phyloP scores from a whole-genome alignment of 2,888 invertebrate genomes.

The Spodoptera exigua region DNA sequence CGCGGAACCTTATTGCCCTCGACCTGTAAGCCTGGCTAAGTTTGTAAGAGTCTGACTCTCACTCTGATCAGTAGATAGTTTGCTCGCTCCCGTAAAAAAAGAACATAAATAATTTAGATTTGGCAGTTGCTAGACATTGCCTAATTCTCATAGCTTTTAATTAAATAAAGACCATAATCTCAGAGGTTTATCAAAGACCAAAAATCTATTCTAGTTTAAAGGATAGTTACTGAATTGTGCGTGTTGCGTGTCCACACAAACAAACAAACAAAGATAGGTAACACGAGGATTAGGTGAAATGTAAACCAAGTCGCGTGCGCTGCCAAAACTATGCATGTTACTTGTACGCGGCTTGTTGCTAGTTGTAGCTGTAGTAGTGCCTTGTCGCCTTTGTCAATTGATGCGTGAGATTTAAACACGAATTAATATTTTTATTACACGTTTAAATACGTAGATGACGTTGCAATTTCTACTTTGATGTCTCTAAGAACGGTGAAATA shows the following conservation, averaged over 20 bases:
- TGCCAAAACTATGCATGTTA: slow-evolving; percentile 32
- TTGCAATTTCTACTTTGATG: background rate
- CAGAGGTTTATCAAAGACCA: background rate
- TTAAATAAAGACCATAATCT: too few species aligned
- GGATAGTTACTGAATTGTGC: slow-evolving; percentile 35
- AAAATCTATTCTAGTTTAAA: background rate
- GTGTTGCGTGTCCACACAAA: slow-evolving; percentile 73
- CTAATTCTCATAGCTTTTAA: too few species aligned
- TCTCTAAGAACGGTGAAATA: too few species aligned
- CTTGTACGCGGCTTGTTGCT: slow-evolving; percentile 25
- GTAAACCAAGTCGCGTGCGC: slow-evolving; percentile 58
- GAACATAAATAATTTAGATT: too few species aligned
- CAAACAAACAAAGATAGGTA: slow-evolving; percentile 70
- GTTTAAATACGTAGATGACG: too few species aligned
- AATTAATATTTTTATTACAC: slow-evolving; percentile 28
- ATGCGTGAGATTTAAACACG: slow-evolving; percentile 38
- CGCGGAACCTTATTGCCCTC: too few species aligned
- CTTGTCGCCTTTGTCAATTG: slow-evolving; percentile 26
- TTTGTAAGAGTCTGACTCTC: too few species aligned
- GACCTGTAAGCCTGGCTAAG: too few species aligned
- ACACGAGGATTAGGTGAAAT: slow-evolving; percentile 63
- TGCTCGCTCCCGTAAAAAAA: too few species aligned
- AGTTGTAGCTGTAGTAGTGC: slow-evolving; percentile 33
- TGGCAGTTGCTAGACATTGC: too few species aligned
- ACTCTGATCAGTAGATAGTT: too few species aligned